phyloP scores from a whole-genome alignment of 2,888 invertebrate species.

The Silvanus unidentatus region DNA sequence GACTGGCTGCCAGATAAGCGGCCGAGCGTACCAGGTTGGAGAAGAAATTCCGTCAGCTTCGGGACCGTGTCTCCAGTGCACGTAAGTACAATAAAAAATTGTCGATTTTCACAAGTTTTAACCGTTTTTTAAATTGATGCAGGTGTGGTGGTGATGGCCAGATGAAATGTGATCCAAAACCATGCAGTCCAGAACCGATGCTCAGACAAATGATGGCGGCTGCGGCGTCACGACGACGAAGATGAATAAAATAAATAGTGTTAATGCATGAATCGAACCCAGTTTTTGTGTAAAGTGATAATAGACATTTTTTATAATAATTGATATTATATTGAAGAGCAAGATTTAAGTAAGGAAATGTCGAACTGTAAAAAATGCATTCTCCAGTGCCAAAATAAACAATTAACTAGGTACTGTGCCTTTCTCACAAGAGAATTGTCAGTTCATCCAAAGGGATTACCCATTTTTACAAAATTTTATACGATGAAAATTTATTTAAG shows the following conservation, averaged over 20 bases:
- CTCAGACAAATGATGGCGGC: conserved; percentile 84
- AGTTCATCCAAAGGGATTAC: conserved; percentile 9
- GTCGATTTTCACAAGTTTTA: not conserved
- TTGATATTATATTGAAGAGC: conserved; percentile 21
- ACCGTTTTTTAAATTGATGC: conserved; percentile 33
- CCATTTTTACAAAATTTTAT: not conserved
- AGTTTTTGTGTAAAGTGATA: conserved; percentile 42
- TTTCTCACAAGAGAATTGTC: conserved; percentile 30
- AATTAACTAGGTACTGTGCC: conserved; percentile 45
- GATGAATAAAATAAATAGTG: conserved; percentile 49
- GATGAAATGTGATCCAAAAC: conserved; percentile 91
- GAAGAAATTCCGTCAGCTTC: conserved; percentile 80
- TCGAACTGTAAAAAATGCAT: conserved; percentile 40
- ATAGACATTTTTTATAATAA: conserved; percentile 37
- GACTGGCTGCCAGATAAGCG: conserved; percentile 81
- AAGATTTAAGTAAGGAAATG: conserved; percentile 21
- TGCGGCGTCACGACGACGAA: conserved; percentile 66
- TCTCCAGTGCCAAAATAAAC: conserved; percentile 49
- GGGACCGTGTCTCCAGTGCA: conserved; percentile 91
- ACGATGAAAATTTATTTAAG: conserved; percentile 10
- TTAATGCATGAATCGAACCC: conserved; percentile 35
- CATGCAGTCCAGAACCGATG: conserved; percentile 86
- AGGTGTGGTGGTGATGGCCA: conserved; percentile 90
- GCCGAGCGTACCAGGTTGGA: conserved; percentile 78
- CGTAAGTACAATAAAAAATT: conserved; percentile 58